Evolutionary conservation across 2,888 invertebrate species (phyloP), one percentile per base, ranked within the genome.

Genomic region (Maniola hyperantus): DNA sequence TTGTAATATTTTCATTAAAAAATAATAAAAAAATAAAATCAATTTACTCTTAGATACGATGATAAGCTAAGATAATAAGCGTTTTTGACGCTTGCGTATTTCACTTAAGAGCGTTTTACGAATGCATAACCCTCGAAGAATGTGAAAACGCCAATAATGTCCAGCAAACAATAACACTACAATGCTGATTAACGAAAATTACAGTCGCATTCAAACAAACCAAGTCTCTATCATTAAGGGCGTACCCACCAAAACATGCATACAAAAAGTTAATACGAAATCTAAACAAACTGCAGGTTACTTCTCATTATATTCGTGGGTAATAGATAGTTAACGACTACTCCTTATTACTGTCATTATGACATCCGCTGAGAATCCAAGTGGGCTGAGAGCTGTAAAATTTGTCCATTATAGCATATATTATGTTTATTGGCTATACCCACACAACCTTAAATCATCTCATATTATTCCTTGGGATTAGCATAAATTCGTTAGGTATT

Each of bases 281-380:
- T 63, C 64, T 51, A 64, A 51, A 10, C 62, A 64, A 67, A 70
- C 57, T 67, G 54, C 72, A 73, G 76, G 74, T 77, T 74, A 71
- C 74, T 76, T 80, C 64, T 74, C 67, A 71, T 74, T 74, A 74
- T 70, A 54, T 65, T 39, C 57, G 57, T 42, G 1, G 57, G 53
- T 73, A 74, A 74, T 72, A 68, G 69, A 69, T 71, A 72, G 71
- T 68, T 72, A 69, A 71, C 66, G 71, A 66, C 59, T 53, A 63
- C 65, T 46, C 59, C 60, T 65, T 65, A 72, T 73, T 73, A 73
- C 68, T 26, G 68, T 51, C 64, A 68, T 71, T 72, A 68, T 67
- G 63, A 69, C 71, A 69, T 70, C 70, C 70, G 69, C 54, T 63
- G 59, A 13, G 48, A 48, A 57, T 64, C 59, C 57, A 33, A 7